Base-by-base conservation (phyloP, 2,888 invertebrate genomes). In the Drosophila falleni region DNA sequence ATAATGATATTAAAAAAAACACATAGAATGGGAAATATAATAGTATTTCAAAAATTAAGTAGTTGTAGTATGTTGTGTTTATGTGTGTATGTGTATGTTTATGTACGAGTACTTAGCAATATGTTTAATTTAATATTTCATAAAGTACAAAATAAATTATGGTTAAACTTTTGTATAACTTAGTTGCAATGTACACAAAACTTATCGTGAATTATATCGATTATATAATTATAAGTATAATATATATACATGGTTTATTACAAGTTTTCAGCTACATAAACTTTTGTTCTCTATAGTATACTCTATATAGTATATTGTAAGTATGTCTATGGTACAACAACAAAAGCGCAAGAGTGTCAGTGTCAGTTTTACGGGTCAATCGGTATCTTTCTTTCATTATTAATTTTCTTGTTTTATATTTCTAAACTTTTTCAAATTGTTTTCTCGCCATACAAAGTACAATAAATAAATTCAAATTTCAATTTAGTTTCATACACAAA, bases 281-380 rank as follows among this genome's bases (percentile, higher is more conserved):
- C 66, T 58, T 68, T 46, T 49, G 54, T 26, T 64, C 35, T 69
- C 47, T 64, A 46, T 44, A 37, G 55, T 78, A 66, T 68, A 65
- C 62, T 54, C 13, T 66, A 54, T 66, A 47, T 62, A 62, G n/a
- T 56, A 41, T 71, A 41, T 70, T 44, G 26, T 71, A 39, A 61
- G 59, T 80, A 69, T 68, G 58, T 84, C 74, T 84, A 89, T 89
- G 73, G 64, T 84, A 84, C 89, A 84, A 84, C 87, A 84, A 84
- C 85, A 84, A 84, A 89, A 89, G 85, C 89, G 89, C 85, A 89
- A 84, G 87, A 84, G 74, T 87, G 87, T 89, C 87, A 87, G 73
- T 84, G 87, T 71, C 85, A 78, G 31, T 49, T 49, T 29, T 49
- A 33, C 5, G 70, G 73, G 89, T 89, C 89, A 74, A 83, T 74